phyloP scores from a whole-genome alignment of 2,888 invertebrate species.

The Athalia cordata region DNA sequence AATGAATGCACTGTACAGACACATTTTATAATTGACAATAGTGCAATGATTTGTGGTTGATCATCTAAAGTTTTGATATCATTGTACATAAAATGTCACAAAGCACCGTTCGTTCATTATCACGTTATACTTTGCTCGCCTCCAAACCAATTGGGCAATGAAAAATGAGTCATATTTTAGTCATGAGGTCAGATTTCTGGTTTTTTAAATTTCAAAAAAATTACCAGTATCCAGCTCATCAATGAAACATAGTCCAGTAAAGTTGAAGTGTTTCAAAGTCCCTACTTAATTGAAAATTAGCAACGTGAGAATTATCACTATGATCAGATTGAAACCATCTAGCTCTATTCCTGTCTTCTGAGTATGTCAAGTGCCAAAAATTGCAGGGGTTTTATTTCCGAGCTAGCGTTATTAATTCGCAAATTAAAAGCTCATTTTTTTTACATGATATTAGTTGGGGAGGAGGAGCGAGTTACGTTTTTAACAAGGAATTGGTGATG shows the following conservation, averaged over 20 bases:
- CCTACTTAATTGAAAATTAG: neutral
- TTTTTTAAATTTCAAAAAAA: neutral
- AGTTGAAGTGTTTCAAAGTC: neutral
- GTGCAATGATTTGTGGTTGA: slow-evolving; percentile 6
- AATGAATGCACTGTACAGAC: slow-evolving; percentile 60
- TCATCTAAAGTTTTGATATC: slow-evolving; percentile 28
- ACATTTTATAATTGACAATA: slow-evolving; percentile 19
- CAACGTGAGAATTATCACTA: too few species aligned
- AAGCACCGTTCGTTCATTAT: slow-evolving; percentile 63
- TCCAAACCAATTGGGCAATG: slow-evolving; percentile 53
- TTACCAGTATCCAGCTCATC: neutral
- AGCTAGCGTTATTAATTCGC: neutral
- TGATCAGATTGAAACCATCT: too few species aligned
- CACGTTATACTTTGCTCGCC: slow-evolving; percentile 57
- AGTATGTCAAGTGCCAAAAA: too few species aligned
- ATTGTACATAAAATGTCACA: slow-evolving; percentile 47
- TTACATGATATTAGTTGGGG: slow-evolving; percentile 33
- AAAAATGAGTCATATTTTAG: slow-evolving; percentile 35
- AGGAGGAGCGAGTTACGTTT: slow-evolving; percentile 28
- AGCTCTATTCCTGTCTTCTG: too few species aligned
- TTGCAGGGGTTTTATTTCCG: too few species aligned
- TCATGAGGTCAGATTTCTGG: neutral
- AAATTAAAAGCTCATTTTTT: slow-evolving; percentile 35
- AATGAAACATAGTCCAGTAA: neutral
- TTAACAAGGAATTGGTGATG: slow-evolving; percentile 36